Percentiles rank a stretch among this genome's conserved stretches.
These are phyloP conservation scores for Dorcus hopei DNA, from an alignment of 2,888 invertebrate genomes.

Conservation along the genomic window DNA sequence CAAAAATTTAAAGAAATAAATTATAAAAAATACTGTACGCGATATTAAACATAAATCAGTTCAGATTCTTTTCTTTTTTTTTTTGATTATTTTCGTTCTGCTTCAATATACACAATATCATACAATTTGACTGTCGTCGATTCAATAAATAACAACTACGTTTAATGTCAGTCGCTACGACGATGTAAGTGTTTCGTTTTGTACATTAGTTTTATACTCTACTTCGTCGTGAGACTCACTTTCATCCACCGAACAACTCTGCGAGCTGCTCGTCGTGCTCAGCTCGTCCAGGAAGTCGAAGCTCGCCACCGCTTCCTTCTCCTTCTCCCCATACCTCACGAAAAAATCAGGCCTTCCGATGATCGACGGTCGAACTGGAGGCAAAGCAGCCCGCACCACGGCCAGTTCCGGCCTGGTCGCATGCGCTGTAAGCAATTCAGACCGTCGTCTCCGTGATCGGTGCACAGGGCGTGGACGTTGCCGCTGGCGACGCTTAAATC, in stretches of 20 bases:
- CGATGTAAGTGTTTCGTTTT: conserved; percentile 13
- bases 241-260: conserved; percentile 39
- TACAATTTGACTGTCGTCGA: conserved; percentile 3
- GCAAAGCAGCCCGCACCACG: conserved; percentile 53
- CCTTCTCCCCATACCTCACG: conserved; percentile 73
- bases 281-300: conserved; percentile 78
- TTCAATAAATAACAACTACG: background rate
- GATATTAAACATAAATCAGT: background rate
- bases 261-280: conserved; percentile 38
- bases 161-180: conserved; percentile 6
- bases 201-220: conserved; percentile 14
- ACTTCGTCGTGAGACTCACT: background rate
- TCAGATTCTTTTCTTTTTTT: background rate
- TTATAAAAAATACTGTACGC: conserved; percentile 1
- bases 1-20: background rate
- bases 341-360: conserved; percentile 75
- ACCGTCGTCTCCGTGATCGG: conserved; percentile 50
- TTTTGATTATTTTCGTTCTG: too few species aligned
- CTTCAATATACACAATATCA: conserved; percentile 11
- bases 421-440: conserved; percentile 56
- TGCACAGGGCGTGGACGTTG: conserved; percentile 48
- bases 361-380: conserved; percentile 64
- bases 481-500: conserved; percentile 43
- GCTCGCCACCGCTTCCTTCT: conserved; percentile 72
- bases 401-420: conserved; percentile 58